phyloP scores from a whole-genome alignment of 2,888 invertebrate species.

The Allophyes oxyacanthae region DNA sequence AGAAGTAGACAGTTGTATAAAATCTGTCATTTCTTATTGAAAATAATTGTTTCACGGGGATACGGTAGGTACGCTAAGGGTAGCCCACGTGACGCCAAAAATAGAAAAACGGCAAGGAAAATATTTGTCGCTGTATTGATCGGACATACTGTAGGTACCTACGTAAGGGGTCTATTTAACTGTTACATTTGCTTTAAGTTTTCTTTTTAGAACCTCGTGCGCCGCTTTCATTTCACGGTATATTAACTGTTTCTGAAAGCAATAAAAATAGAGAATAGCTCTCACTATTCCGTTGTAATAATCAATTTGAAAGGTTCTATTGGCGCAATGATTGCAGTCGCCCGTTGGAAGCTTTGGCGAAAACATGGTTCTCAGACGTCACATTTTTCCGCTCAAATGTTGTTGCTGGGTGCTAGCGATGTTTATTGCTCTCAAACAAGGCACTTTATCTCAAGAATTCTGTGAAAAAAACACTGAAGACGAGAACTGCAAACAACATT shows the following conservation, averaged over 20 bases:
- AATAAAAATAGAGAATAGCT: slow-evolving; percentile 66
- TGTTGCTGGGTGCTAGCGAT: slow-evolving; percentile 71
- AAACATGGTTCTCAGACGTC: slow-evolving; percentile 74
- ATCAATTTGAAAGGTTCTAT: slow-evolving; percentile 73
- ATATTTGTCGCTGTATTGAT: background rate
- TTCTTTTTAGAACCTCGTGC: slow-evolving; percentile 59
- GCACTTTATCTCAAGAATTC: slow-evolving; percentile 67
- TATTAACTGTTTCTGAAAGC: slow-evolving; percentile 70
- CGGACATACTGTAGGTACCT: background rate
- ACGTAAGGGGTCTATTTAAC: slow-evolving; percentile 36
- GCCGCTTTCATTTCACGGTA: slow-evolving; percentile 82
- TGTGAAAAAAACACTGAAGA: slow-evolving; percentile 66
- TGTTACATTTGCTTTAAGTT: slow-evolving; percentile 58
- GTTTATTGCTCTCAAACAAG: slow-evolving; percentile 62
- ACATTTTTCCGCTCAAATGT: slow-evolving; percentile 68
- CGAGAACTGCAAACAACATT: slow-evolving; percentile 60
- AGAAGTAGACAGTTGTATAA: too few species aligned
- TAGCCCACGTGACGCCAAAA: too few species aligned
- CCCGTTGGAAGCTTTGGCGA: slow-evolving; percentile 61
- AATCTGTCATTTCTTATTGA: too few species aligned
- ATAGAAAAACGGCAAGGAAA: background rate
- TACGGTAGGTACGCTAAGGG: too few species aligned
- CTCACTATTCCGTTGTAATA: slow-evolving; percentile 71
- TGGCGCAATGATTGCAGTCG: slow-evolving; percentile 64
- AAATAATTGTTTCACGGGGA: too few species aligned